phyloP scores from a whole-genome alignment of 2,888 invertebrate genomes.

The Melipona beecheii region DNA sequence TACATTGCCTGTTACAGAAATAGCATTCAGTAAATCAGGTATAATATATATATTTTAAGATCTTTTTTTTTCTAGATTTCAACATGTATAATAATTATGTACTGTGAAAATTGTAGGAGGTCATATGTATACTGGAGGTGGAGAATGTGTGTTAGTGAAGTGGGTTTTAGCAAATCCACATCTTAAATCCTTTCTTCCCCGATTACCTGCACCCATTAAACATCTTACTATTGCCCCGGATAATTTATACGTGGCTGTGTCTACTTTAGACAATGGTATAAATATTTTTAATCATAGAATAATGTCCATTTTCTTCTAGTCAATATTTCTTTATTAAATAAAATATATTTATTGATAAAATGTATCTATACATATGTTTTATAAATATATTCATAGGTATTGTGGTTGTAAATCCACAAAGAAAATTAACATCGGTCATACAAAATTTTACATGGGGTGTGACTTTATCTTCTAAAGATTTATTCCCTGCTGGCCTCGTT shows the following conservation, averaged over 20 bases:
- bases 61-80: neutral
- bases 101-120: constrained; percentile 84
- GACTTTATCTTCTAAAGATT: constrained; percentile 83
- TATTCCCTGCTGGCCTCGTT: constrained; percentile 86
- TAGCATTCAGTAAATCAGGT: constrained; percentile 87
- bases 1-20: constrained; percentile 88
- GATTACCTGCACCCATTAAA: constrained; percentile 88
- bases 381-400: constrained; percentile 79
- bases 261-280: constrained; percentile 89
- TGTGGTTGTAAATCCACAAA: constrained; percentile 85
- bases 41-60: constrained; percentile 31
- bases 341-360: constrained; percentile 48
- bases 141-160: constrained; percentile 91
- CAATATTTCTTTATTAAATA: constrained; percentile 14
- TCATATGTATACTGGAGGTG: constrained; percentile 91
- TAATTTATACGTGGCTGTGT: constrained; percentile 88
- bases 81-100: neutral
- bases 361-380: neutral
- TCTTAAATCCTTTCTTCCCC: constrained; percentile 87
- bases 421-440: constrained; percentile 86
- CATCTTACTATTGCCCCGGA: constrained; percentile 87
- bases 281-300: constrained; percentile 18
- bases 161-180: constrained; percentile 87
- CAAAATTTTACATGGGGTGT: constrained; percentile 89
- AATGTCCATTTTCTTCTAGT: neutral